These are phyloP conservation scores for Drosophila trapezifrons DNA, from an alignment of 1,140 invertebrate species.

Conservation along the genomic window DNA sequence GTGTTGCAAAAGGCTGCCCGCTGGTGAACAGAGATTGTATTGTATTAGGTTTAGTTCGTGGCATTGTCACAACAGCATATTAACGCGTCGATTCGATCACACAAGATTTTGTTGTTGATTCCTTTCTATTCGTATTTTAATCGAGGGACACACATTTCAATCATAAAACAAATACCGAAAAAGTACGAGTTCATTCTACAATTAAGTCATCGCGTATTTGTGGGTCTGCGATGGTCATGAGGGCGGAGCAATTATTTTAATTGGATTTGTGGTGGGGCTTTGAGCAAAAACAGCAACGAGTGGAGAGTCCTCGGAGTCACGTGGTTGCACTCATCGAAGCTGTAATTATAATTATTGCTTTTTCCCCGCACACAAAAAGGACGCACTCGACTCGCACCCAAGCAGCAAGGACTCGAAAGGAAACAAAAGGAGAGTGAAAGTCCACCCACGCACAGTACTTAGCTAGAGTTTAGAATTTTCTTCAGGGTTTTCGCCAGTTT, in stretches of 20 bases:
- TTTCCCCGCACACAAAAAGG: conserved; percentile 19
- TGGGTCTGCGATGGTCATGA: conserved; percentile 13
- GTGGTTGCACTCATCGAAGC: conserved; percentile 63
- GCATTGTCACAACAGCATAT: conserved; percentile 40
- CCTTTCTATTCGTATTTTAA: conserved; percentile 19
- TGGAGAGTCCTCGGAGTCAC: conserved; percentile 48
- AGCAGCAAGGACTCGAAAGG: conserved; percentile 25
- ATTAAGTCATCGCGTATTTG: conserved; percentile 53
- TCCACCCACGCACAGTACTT: neutral
- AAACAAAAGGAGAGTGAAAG: conserved; percentile 8
- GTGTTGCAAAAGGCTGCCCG: conserved; percentile 84
- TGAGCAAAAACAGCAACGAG: conserved; percentile 10
- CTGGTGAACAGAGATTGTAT: conserved; percentile 78
- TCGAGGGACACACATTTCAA: conserved; percentile 84
- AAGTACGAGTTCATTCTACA: conserved; percentile 37
- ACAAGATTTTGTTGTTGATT: conserved; percentile 21
- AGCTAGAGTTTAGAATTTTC: conserved; percentile 1
- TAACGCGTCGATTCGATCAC: conserved; percentile 27
- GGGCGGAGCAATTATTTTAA: conserved; percentile 65
- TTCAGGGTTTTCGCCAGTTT: neutral
- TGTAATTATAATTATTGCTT: conserved; percentile 72
- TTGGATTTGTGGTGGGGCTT: conserved; percentile 47
- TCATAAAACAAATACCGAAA: conserved; percentile 83
- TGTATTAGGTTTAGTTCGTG: conserved; percentile 69
- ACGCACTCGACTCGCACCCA: conserved; percentile 60